Percentiles rank a stretch among this genome's conserved stretches.
phyloP scores from a whole-genome alignment of 2,113 vertebrate genomes.

The Scytalopus superciliaris region DNA sequence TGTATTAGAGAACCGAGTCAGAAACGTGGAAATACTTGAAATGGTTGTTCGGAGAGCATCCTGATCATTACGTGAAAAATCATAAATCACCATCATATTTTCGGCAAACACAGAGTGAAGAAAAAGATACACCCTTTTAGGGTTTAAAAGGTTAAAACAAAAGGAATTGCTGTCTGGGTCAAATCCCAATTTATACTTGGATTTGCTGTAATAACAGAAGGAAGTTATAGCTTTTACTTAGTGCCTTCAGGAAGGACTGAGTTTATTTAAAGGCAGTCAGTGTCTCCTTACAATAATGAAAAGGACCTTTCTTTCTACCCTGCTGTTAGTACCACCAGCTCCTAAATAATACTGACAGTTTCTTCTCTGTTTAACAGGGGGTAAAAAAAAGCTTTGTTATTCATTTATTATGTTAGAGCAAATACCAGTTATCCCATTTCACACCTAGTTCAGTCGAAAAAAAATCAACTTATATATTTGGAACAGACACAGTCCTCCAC shows the following conservation, averaged over 20 bases:
- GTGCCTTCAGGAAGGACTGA: background rate
- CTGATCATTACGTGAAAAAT: background rate
- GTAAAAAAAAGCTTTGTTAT: no score
- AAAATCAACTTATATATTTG: background rate
- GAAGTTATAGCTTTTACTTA: background rate
- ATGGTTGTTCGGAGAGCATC: background rate
- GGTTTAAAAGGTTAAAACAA: background rate
- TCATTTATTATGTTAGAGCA: background rate
- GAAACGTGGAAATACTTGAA: background rate
- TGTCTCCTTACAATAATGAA: background rate
- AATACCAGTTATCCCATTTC: background rate
- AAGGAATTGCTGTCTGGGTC: background rate
- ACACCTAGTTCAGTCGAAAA: background rate
- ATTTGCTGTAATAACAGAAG: slow-evolving; percentile 3
- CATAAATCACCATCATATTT: background rate
- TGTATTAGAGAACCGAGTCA: background rate
- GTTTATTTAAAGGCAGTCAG: background rate
- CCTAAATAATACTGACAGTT: background rate
- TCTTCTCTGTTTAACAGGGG: background rate
- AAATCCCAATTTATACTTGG: background rate
- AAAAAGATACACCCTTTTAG: background rate
- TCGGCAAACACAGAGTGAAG: background rate
- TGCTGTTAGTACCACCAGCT: background rate
- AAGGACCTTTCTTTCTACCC: background rate
- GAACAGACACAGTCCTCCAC: background rate